These are phyloP conservation scores for Candoia aspera DNA, from an alignment of 2,113 vertebrate species.

Conservation along the genomic window DNA sequence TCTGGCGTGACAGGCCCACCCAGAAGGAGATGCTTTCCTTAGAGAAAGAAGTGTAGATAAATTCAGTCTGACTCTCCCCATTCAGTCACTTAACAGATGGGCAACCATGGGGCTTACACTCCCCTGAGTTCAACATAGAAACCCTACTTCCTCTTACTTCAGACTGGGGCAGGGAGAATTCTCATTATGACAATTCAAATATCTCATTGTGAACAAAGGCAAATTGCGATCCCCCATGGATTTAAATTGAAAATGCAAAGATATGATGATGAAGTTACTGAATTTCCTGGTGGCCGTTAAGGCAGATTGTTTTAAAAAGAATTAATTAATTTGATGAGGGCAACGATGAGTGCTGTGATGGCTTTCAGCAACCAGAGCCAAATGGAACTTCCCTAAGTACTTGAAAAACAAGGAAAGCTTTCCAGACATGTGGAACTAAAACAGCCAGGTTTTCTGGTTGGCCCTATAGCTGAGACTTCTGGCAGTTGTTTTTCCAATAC, in stretches of 20 bases:
- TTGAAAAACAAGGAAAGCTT: not conserved
- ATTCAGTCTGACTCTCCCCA: not conserved
- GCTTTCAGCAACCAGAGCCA: not conserved
- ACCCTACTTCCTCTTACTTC: not conserved
- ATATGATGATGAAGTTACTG: not conserved
- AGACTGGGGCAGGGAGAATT: not conserved
- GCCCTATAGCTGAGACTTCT: not conserved
- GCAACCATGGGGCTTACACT: not conserved
- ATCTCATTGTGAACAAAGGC: not conserved
- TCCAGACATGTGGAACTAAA: not conserved
- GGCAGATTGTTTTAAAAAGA: not conserved
- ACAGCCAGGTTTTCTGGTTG: not conserved
- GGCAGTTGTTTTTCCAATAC: not conserved
- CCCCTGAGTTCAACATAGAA: not conserved
- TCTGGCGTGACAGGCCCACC: not conserved
- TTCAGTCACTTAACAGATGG: not conserved
- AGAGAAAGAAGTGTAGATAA: not conserved
- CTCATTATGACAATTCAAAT: not conserved
- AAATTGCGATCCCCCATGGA: not conserved
- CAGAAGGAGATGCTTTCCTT: slow-evolving; percentile 33
- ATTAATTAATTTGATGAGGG: not conserved
- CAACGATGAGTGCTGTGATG: not conserved
- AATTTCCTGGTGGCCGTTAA: not conserved
- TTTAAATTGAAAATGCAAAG: not conserved
- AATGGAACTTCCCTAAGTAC: not conserved